These are phyloP conservation scores for Poecilia gillii DNA, from an alignment of 2,797 vertebrate genomes.

Conservation along the genomic window DNA sequence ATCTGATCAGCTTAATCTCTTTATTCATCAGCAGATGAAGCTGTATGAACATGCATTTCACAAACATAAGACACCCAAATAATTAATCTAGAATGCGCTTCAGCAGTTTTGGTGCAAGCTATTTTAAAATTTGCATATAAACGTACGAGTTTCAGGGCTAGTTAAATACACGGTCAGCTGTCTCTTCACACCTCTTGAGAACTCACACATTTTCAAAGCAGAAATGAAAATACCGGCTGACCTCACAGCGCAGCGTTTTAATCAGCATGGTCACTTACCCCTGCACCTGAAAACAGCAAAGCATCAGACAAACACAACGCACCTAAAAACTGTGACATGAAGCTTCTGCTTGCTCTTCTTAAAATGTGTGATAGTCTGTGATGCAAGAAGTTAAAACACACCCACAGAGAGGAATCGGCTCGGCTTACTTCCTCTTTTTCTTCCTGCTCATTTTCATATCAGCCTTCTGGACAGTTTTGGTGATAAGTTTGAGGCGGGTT, in stretches of 20 bases:
- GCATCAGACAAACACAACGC: slow-evolving; percentile 37
- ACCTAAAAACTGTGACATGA: slow-evolving; percentile 25
- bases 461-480: slow-evolving; percentile 63
- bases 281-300: slow-evolving; percentile 15
- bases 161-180: background rate
- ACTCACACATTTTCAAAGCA: background rate
- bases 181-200: background rate
- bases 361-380: slow-evolving; percentile 66
- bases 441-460: slow-evolving; percentile 86
- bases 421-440: slow-evolving; percentile 83
- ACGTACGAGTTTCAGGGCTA: background rate
- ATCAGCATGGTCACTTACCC: slow-evolving; percentile 61
- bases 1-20: slow-evolving; percentile 9
- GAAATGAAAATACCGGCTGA: background rate
- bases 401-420: slow-evolving; percentile 78
- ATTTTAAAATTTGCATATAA: background rate
- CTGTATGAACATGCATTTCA: background rate
- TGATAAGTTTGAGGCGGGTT: slow-evolving; percentile 55
- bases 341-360: slow-evolving; percentile 62
- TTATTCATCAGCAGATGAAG: background rate
- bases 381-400: slow-evolving; percentile 77
- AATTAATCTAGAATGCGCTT: background rate
- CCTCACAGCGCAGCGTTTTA: background rate
- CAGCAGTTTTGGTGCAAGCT: background rate
- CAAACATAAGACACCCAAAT: background rate